These are phyloP conservation scores for Pseudomyrmex cubaensis DNA, from an alignment of 1,140 invertebrate species.

Conservation along the genomic window DNA sequence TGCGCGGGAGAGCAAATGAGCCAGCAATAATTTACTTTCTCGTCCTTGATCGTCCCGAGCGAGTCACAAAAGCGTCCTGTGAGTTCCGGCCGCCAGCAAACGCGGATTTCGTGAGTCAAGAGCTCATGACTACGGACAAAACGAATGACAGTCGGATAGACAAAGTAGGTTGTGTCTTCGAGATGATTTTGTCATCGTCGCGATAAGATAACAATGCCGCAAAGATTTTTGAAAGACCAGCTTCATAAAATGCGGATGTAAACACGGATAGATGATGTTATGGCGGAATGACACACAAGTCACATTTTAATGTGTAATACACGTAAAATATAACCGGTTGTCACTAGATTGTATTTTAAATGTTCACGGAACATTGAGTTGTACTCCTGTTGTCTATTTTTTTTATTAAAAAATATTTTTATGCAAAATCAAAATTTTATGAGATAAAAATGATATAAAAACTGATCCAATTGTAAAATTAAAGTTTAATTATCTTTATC, in stretches of 20 bases:
- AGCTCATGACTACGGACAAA: slow-evolving; percentile 25
- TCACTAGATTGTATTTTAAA: background rate
- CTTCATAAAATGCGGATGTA: slow-evolving; percentile 3
- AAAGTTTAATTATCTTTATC: background rate
- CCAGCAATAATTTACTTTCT: slow-evolving; percentile 70
- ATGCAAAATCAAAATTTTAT: background rate
- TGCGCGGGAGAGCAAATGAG: slow-evolving; percentile 42
- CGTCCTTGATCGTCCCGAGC: slow-evolving; percentile 70
- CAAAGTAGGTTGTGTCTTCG: slow-evolving; percentile 60
- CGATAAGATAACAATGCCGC: slow-evolving; percentile 49
- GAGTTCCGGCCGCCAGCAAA: slow-evolving; percentile 72
- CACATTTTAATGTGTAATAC: background rate
- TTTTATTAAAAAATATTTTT: background rate
- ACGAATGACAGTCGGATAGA: slow-evolving; percentile 17
- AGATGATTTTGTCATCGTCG: slow-evolving; percentile 36
- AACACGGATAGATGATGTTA: background rate
- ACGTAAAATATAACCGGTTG: background rate
- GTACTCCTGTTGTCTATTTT: background rate
- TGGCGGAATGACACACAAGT: background rate
- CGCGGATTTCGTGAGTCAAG: slow-evolving; percentile 62
- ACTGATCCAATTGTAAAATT: background rate
- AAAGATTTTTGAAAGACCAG: background rate
- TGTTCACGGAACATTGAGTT: no score
- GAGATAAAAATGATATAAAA: background rate
- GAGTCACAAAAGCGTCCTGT: slow-evolving; percentile 65